Evolutionary conservation across 2,888 invertebrate genomes (phyloP), one percentile per base, ranked within the genome.

Genomic region (Heteromyza rotundicornis): DNA sequence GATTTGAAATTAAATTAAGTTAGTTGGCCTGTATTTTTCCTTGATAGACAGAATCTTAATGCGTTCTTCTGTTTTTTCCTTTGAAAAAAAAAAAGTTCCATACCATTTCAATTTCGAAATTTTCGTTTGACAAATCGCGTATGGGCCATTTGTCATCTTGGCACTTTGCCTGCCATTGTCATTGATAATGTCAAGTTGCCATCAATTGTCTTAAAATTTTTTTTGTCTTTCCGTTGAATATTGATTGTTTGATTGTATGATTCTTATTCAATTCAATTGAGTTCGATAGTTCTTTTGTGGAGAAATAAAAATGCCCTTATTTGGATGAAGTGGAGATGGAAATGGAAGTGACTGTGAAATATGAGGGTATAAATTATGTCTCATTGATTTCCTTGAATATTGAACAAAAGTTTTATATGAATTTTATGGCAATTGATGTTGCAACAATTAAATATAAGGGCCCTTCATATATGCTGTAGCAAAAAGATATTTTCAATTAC

Each of bases 281-380:
- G 17, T 47, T 47, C 19, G 47, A 40, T 47, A 47, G 20, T 20
- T 47, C n/a, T 40, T 8, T n/a, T 40, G 40, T n/a, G 27, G 17
- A 19, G 5, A 47, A 47, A 47, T 47, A 17, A 17, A 47, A 47
- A 19, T 47, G 7, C 19, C 47, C 47, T 47, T 14, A 47, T 19
- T 17, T 47, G 40, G n/a, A 8, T n/a, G n/a, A n/a, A n/a, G n/a
- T n/a, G n/a, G n/a, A n/a, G n/a, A n/a, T n/a, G n/a, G n/a, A n/a
- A 12, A n/a, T 40, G 40, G n/a, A 40, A 40, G n/a, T 40, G 40
- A 3, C 47, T 47, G 2, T 20, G 47, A 71, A 68, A 70, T 73
- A 74, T 74, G 73, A 70, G 75, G 73, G 73, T 71, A 71, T 66
- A 68, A 8, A 8, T 32, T 32, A 47, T 57, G 44, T 23, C 27